phyloP scores from a whole-genome alignment of 2,797 vertebrate genomes.

The Hippopotamyrus pictus region DNA sequence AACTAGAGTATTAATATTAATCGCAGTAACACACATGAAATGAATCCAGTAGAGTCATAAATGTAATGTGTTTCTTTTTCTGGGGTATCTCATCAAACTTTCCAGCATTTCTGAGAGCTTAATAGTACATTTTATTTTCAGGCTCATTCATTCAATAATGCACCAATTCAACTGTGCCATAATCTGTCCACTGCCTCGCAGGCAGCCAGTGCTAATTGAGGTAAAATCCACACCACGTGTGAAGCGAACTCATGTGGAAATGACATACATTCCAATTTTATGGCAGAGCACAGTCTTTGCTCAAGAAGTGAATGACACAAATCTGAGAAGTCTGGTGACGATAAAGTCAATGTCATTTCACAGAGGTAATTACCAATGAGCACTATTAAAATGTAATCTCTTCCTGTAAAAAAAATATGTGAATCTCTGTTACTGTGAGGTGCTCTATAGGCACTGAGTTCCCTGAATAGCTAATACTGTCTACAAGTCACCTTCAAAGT shows the following conservation, averaged over 20 bases:
- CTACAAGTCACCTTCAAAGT: not conserved
- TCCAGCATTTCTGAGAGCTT: not conserved
- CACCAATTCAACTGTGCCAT: not conserved
- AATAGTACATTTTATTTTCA: not conserved
- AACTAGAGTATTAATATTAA: not conserved
- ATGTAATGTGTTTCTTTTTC: not conserved
- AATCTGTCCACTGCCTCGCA: not conserved
- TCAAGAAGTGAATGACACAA: not conserved
- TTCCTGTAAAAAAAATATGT: slow-evolving; percentile 5
- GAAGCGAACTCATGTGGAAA: not conserved
- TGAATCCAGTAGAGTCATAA: not conserved
- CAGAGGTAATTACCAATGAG: not conserved
- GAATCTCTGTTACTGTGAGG: not conserved
- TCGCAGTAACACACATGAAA: not conserved
- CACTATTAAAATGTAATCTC: slow-evolving; percentile 14
- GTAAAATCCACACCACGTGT: not conserved
- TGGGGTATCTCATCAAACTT: not conserved
- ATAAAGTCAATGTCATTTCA: slow-evolving; percentile 13
- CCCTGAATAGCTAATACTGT: not conserved
- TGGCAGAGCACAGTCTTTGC: slow-evolving; percentile 4
- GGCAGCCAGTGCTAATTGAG: not conserved
- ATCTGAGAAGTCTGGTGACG: not conserved
- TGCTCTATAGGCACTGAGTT: not conserved
- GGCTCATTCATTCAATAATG: not conserved
- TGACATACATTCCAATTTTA: not conserved